Evolutionary conservation across 1,140 invertebrate species (phyloP).

Genomic region (Zaprionus africanus): DNA sequence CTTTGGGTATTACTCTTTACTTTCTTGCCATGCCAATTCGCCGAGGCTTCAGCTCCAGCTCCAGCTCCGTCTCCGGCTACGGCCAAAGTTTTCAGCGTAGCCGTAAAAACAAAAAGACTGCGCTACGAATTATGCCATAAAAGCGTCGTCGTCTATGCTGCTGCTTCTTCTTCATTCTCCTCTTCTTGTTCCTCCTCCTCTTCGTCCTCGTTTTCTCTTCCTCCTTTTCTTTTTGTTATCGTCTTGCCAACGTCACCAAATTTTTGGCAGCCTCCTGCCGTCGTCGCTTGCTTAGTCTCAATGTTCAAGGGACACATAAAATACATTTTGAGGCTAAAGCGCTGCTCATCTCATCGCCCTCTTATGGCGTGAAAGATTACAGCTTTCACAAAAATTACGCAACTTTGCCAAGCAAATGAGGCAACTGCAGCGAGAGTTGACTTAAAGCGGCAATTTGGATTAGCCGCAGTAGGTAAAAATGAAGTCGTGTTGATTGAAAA

Average conservation of each 20-base stretch:
- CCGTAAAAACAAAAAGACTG: conserved; percentile 71
- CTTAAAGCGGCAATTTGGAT: conserved; percentile 49
- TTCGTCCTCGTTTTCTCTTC: background rate
- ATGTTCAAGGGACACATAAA: conserved; percentile 77
- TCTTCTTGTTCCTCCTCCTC: background rate
- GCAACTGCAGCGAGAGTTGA: conserved; percentile 33
- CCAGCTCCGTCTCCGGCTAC: background rate
- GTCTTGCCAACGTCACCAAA: conserved; percentile 66
- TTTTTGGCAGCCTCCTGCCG: conserved; percentile 56
- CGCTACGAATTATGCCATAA: conserved; percentile 78
- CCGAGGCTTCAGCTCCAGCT: background rate
- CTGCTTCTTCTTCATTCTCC: background rate
- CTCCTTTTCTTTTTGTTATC: conserved; percentile 4
- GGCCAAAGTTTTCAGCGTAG: conserved; percentile 61
- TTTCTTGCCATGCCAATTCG: conserved; percentile 77
- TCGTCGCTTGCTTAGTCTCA: conserved; percentile 61
- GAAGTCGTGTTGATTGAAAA: background rate
- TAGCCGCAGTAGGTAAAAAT: background rate
- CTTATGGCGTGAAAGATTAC: conserved; percentile 46
- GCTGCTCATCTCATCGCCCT: conserved; percentile 11
- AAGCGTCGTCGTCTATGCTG: conserved; percentile 41
- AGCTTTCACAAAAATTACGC: conserved; percentile 28
- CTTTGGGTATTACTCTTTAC: conserved; percentile 81
- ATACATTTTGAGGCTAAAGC: conserved; percentile 62
- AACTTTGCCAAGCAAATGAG: conserved; percentile 57